Evolutionary conservation across 2,797 vertebrate species (phyloP).

Genomic region (Neoniphon sammara): DNA sequence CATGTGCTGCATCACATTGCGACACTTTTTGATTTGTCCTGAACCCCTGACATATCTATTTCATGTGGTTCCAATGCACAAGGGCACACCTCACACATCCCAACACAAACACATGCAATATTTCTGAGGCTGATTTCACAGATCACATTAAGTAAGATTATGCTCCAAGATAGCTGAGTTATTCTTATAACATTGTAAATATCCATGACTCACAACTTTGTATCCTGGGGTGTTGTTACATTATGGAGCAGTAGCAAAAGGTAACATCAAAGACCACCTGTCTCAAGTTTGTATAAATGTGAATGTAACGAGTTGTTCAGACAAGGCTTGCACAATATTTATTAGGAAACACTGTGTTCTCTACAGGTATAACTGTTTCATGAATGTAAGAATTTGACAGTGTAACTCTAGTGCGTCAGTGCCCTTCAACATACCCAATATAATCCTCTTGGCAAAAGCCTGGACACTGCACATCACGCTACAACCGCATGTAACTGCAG

Average conservation of each 20-base stretch:
- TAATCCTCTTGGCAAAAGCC: not conserved
- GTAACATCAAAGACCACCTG: not conserved
- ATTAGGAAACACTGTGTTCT: not conserved
- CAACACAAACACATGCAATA: not conserved
- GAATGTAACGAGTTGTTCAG: not conserved
- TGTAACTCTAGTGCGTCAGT: not conserved
- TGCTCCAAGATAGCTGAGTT: constrained; percentile 60
- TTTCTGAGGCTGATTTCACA: not conserved
- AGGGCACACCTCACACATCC: constrained; percentile 51
- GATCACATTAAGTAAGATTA: not conserved
- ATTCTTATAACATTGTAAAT: constrained; percentile 23
- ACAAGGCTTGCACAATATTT: too few relatives aligned
- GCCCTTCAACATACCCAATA: not conserved
- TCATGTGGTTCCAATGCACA: constrained; percentile 62
- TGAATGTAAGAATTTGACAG: not conserved
- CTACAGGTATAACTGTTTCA: not conserved
- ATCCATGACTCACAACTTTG: constrained; percentile 44
- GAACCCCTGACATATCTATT: constrained; percentile 72
- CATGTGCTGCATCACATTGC: constrained; percentile 65
- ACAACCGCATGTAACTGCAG: not conserved
- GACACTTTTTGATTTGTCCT: constrained; percentile 74
- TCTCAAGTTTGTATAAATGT: constrained; percentile 23
- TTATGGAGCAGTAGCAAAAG: too few relatives aligned
- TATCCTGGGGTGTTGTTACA: not conserved
- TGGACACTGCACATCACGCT: not conserved